Conservation (phyloP, 2,797 vertebrate species). For the Austrolebias charrua region DNA sequence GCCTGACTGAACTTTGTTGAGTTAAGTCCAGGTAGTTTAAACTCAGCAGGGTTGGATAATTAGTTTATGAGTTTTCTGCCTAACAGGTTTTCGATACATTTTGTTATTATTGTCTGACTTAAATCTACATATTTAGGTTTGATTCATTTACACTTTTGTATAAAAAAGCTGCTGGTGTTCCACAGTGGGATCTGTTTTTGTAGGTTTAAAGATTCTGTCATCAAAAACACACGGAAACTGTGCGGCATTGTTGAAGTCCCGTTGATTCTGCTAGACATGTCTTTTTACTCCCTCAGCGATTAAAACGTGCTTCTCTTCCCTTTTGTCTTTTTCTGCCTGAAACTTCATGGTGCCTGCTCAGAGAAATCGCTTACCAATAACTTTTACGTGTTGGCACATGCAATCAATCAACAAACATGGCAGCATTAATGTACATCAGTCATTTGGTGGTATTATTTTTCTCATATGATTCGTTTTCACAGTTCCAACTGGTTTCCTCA, state of each 20-base stretch:
- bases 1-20: too few species aligned
- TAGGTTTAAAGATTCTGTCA: slow-evolving; percentile 29
- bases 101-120: slow-evolving; percentile 4
- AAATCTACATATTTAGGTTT: neutral
- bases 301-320: slow-evolving; percentile 56
- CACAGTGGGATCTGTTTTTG: slow-evolving; percentile 14
- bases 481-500: slow-evolving; percentile 26
- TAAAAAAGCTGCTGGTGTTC: neutral
- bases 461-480: neutral
- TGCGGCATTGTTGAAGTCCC: slow-evolving; percentile 40
- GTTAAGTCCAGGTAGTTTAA: too few species aligned
- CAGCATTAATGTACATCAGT: slow-evolving; percentile 21
- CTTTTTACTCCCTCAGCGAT: slow-evolving; percentile 54
- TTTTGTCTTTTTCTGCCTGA: slow-evolving; percentile 51
- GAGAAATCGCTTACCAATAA: slow-evolving; percentile 65
- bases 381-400: slow-evolving; percentile 31
- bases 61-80: neutral
- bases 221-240: slow-evolving; percentile 47
- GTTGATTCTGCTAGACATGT: slow-evolving; percentile 52
- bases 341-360: slow-evolving; percentile 25
- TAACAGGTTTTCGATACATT: neutral
- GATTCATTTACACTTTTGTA: neutral
- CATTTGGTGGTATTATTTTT: slow-evolving; percentile 17
- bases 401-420: slow-evolving; percentile 51
- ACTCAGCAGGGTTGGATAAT: too few species aligned